phyloP scores from a whole-genome alignment of 2,797 vertebrate genomes.

The Natrix natrix region DNA sequence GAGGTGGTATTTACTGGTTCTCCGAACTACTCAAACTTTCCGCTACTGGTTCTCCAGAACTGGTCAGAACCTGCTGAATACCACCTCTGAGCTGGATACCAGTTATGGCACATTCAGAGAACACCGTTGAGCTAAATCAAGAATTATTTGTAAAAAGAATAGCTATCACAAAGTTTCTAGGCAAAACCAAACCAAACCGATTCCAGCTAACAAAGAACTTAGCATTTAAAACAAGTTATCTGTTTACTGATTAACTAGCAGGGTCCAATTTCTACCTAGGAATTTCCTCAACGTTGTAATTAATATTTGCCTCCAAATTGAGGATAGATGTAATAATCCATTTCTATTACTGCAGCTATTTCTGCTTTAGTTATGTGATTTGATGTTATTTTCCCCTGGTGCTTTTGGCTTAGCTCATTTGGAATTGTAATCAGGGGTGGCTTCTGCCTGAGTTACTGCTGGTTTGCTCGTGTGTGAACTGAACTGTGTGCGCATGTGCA shows the following conservation, averaged over 20 bases:
- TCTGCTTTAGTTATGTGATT: neutral
- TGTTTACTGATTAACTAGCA: neutral
- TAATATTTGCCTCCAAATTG: neutral
- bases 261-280: neutral
- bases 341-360: neutral
- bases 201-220: neutral
- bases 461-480: no score
- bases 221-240: neutral
- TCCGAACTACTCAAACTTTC: no score
- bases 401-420: neutral
- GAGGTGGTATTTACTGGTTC: no score
- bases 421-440: neutral
- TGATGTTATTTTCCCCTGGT: neutral
- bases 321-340: neutral
- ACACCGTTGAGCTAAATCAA: neutral
- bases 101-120: neutral
- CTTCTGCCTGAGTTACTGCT: no score
- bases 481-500: no score
- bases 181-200: neutral
- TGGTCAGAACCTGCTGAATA: no score
- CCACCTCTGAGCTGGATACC: no score
- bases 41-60: no score
- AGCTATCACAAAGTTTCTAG: neutral
- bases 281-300: neutral
- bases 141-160: neutral